These are phyloP conservation scores for Euproctis similis DNA, from an alignment of 2,888 invertebrate species.

Conservation along the genomic window DNA sequence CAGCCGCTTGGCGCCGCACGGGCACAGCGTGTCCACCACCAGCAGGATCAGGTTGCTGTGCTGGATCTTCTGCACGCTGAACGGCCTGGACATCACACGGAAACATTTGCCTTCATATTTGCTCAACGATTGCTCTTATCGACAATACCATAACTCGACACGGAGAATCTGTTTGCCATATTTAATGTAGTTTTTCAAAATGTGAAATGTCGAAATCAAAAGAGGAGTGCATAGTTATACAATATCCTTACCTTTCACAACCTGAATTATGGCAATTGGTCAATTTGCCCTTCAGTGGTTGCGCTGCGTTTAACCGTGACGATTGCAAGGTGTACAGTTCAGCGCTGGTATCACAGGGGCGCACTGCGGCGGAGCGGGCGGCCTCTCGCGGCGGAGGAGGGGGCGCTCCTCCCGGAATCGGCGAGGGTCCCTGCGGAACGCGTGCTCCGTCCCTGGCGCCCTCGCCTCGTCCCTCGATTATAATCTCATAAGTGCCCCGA, in stretches of 20 bases:
- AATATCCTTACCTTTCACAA: conserved; percentile 81
- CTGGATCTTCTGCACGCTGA: conserved; percentile 93
- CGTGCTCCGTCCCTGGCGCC: conserved; percentile 52
- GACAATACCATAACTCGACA: no score
- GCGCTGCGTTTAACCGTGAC: conserved; percentile 86
- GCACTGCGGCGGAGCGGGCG: conserved; percentile 75
- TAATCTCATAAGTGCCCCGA: conserved; percentile 65
- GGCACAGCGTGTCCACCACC: conserved; percentile 91
- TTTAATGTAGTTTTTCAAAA: no score
- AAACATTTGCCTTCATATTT: no score
- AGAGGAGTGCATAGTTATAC: no score
- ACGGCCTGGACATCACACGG: no score
- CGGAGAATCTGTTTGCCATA: no score
- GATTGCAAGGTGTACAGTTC: conserved; percentile 91
- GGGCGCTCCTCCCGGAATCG: conserved; percentile 58
- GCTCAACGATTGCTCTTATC: no score
- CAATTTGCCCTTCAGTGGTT: conserved; percentile 90
- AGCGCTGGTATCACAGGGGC: conserved; percentile 91
- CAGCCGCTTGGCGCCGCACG: conserved; percentile 90
- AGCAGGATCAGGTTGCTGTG: conserved; percentile 92
- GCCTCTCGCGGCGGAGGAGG: conserved; percentile 72
- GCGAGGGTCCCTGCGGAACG: conserved; percentile 41
- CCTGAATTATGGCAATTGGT: conserved; percentile 92
- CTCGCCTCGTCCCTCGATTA: conserved; percentile 50
- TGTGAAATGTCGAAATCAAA: no score